These are phyloP conservation scores for Chorisops tibialis DNA, from an alignment of 2,888 invertebrate genomes.

Conservation along the genomic window DNA sequence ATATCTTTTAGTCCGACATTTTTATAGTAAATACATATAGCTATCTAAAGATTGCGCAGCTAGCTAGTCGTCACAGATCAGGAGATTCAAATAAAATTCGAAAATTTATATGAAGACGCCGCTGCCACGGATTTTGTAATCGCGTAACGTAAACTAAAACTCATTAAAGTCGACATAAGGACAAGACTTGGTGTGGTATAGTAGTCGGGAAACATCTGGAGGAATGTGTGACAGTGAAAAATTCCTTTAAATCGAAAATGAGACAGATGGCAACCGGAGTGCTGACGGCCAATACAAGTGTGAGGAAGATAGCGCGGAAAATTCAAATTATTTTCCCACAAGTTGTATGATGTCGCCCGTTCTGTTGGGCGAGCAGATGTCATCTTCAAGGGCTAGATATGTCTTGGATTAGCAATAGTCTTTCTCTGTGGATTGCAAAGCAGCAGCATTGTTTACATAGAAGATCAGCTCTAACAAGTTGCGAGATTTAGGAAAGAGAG, in stretches of 20 bases:
- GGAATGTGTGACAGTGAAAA: constrained; percentile 16
- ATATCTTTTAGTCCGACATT: no score
- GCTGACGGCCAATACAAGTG: constrained; percentile 20
- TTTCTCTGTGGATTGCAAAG: constrained; percentile 17
- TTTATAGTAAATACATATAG: no score
- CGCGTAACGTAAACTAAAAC: constrained; percentile 27
- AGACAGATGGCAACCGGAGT: constrained; percentile 22
- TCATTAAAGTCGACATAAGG: constrained; percentile 30
- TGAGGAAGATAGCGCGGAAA: constrained; percentile 6
- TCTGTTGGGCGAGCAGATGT: constrained; percentile 13
- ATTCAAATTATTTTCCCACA: neutral
- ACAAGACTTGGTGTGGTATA: no score
- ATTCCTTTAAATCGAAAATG: constrained; percentile 23
- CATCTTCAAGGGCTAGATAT: constrained; percentile 17
- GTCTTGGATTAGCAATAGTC: constrained; percentile 21
- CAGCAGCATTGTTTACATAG: constrained; percentile 13
- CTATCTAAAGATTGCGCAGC: no score
- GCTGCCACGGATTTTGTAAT: constrained; percentile 26
- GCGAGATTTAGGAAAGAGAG: neutral
- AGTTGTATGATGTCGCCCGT: neutral
- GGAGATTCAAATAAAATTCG: constrained; percentile 19
- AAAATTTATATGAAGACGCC: neutral
- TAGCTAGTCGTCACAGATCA: neutral
- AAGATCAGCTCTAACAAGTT: constrained; percentile 19
- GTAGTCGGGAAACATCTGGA: constrained; percentile 26